Evolutionary conservation across 2,797 vertebrate genomes (phyloP), one percentile per base, ranked within the genome.

Genomic region (Propithecus perrieri): DNA sequence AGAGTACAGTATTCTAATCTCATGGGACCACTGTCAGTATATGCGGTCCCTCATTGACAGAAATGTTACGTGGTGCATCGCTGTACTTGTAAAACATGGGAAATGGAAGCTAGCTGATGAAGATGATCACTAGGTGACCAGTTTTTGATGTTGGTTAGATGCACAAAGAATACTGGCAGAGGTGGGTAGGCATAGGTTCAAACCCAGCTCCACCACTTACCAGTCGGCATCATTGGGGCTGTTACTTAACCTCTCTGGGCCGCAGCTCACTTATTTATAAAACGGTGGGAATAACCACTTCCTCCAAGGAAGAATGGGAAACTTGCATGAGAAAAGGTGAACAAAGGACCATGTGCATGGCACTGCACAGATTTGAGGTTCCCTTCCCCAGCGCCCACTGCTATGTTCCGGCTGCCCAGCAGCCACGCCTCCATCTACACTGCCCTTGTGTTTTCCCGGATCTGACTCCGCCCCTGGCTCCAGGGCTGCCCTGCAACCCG

Each of bases 361-460:
- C 6, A 4, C 18, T 26, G 69, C 30, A 8, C 46, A 63, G 7
- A 20, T 33, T 7, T 41, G 18, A 57, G 48, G 4, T 17, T 20
- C 53, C 69, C 15, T 55, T n/a, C 38, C 24, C 81, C 28, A 50
- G 46, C 2, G 2, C 46, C 35, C 30, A 2, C 1, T 3, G 59
- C 59, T n/a, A 18, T 24, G 24, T 2, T 48, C 22, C 7, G 14
- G 9, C 13, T 26, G 3, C 11, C 50, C 8, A 5, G 41, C 10
- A 12, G 5, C 33, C 17, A 6, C 1, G 3, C 17, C 0, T 12
- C 5, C 2, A 18, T 8, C 61, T 48, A 20, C 26, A 24, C 41
- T 1, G 43, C 2, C 33, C 38, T 50, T 8, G 18, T 0, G 26
- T 3, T 30, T 46, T n/a, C 3, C 38, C 14, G 24, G 22, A 1